Conservation (phyloP, 2,888 invertebrate genomes). For the Tenthredo scrophulariae region DNA sequence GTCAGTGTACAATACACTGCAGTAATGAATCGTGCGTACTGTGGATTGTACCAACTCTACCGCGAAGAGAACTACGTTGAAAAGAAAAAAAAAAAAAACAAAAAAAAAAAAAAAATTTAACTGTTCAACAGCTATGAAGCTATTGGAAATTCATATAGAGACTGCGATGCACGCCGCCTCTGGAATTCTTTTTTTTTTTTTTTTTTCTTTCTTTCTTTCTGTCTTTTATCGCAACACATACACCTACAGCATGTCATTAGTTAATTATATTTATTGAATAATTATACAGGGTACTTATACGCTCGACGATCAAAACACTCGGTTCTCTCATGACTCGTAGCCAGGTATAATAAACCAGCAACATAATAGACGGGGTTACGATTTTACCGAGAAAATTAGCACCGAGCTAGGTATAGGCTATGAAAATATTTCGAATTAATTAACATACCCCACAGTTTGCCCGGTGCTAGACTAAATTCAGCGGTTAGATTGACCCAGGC, state of each 20-base stretch:
- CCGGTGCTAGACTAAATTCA: constrained; percentile 10
- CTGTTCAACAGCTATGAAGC: constrained; percentile 1
- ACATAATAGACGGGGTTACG: background rate
- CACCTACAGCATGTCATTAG: no score
- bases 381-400: background rate
- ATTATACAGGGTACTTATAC: background rate
- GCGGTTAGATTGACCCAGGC: constrained; percentile 18
- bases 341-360: background rate
- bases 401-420: background rate
- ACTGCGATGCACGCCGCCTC: background rate
- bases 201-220: no score
- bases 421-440: constrained; percentile 38
- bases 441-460: constrained; percentile 23
- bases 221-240: no score
- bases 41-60: background rate
- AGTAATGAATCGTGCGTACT: background rate
- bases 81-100: background rate
- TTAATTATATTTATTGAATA: background rate
- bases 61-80: background rate
- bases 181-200: background rate
- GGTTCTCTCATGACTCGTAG: background rate
- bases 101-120: background rate
- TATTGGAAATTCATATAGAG: background rate
- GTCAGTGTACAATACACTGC: background rate
- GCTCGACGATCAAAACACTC: background rate